These are phyloP conservation scores for Tauraco hartlaubi DNA, from an alignment of 2,797 vertebrate species.

Conservation along the genomic window DNA sequence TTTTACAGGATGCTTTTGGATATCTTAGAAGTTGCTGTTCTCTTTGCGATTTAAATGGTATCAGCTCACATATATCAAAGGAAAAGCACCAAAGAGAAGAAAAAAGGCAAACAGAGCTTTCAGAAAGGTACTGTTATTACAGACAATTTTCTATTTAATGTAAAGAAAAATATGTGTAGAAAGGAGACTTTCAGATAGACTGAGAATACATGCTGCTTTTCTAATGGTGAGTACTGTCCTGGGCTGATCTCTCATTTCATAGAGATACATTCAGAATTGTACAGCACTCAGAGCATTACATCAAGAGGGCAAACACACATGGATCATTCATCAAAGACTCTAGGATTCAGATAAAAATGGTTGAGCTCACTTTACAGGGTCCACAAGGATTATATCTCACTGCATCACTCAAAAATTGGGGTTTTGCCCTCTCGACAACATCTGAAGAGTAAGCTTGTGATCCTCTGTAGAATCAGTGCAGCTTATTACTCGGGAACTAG, in stretches of 20 bases:
- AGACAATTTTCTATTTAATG: conserved; percentile 11
- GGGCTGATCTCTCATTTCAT: not conserved
- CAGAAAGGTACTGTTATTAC: conserved; percentile 58
- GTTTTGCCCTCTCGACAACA: not conserved
- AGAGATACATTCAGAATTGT: not conserved
- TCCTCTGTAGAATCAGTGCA: not conserved
- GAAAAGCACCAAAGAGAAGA: conserved; percentile 55
- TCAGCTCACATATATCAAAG: conserved; percentile 19
- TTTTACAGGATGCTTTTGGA: conserved; percentile 77
- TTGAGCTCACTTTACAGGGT: not conserved
- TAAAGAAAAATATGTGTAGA: not conserved
- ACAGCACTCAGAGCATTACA: not conserved
- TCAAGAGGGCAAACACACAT: not conserved
- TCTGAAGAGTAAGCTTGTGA: not conserved
- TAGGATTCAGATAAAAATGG: not conserved
- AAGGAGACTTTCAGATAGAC: not conserved
- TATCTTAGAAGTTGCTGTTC: conserved; percentile 64
- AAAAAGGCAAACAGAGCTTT: conserved; percentile 44
- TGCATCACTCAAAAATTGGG: not conserved
- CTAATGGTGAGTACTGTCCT: not conserved
- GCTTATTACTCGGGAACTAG: not conserved
- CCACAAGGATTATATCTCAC: not conserved
- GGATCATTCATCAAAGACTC: not conserved
- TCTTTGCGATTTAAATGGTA: conserved; percentile 2
- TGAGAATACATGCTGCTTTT: not conserved